A percentile compares a stretch with the other conserved stretches of the same genome.
Conservation (phyloP, 2,113 vertebrate species). For the Scartelaos histophorus region DNA sequence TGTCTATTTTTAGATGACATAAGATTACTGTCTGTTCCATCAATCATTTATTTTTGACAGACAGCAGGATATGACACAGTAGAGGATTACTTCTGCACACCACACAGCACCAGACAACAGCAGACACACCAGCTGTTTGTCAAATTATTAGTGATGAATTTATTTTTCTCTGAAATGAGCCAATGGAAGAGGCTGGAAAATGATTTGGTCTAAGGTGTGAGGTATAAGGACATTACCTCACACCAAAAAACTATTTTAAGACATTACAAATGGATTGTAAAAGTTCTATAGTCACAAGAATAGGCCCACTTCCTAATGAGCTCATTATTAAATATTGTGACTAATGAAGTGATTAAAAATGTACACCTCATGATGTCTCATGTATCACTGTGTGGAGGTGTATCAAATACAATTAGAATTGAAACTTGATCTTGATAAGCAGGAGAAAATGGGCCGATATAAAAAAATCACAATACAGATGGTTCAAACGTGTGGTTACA, state of each 20-base stretch:
- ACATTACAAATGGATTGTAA: slow-evolving; percentile 45
- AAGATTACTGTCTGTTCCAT: slow-evolving; percentile 14
- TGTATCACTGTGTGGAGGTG: slow-evolving; percentile 27
- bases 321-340: slow-evolving; percentile 52
- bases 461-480: background rate
- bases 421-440: background rate
- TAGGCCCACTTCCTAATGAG: slow-evolving; percentile 43
- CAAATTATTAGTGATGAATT: slow-evolving; percentile 29
- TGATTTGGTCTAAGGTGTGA: background rate
- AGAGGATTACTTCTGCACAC: slow-evolving; percentile 15
- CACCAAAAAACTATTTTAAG: background rate
- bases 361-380: slow-evolving; percentile 42
- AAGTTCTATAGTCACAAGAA: slow-evolving; percentile 54
- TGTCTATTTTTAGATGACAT: slow-evolving; percentile 35
- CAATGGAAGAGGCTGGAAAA: slow-evolving; percentile 11
- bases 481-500: background rate
- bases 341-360: slow-evolving; percentile 68
- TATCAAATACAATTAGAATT: slow-evolving; percentile 5
- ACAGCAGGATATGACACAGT: slow-evolving; percentile 36
- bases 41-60: slow-evolving; percentile 33
- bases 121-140: slow-evolving; percentile 6
- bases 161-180: slow-evolving; percentile 21
- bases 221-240: background rate
- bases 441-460: no score
- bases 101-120: slow-evolving; percentile 9